Base-by-base conservation (phyloP, 2,113 vertebrate genomes). In the Anarhynchus alexandrinus region DNA sequence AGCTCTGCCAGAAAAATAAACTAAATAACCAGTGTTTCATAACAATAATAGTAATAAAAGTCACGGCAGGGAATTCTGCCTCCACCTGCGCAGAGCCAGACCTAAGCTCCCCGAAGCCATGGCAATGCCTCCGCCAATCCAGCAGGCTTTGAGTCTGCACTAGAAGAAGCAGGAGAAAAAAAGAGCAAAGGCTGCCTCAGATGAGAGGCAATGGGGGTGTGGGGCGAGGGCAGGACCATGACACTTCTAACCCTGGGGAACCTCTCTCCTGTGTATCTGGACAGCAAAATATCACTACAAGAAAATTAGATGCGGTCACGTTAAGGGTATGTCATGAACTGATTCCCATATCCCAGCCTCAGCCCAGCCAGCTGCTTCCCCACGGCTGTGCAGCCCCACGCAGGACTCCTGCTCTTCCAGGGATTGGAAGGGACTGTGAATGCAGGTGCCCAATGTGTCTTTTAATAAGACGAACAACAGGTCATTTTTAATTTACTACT, bases 301-400 rank as follows among this genome's bases (percentile, higher is more conserved):
- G 23, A 76, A 90, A 84, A 76, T 27, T 3, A 64, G 20, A 51
- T 61, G 36, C 43, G 59, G 13, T 64, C 29, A 45, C 11, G 20
- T 62, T 26, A 54, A 52, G 9, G 12, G 19, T 32, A 29, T 10
- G 14, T 51, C n/a, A 38, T 0, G 1, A 80, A 10, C n/a, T 34
- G 45, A 16, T 29, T 73, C 29, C 13, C 5, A 4, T 25, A 36
- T 23, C 22, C 42, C 21, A 23, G 49, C 49, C 49, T 51, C 49
- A 51, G 49, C 49, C 49, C 22, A 40, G 20, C 40, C 10, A 71
- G 17, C 14, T 76, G 15, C 17, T 74, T 73, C 30, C 34, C 20
- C 27, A 12, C 0, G 1, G 17, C 79, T 66, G 8, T 57, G 36
- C 1, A 1, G 34, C 18, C 36, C 51, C 42, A 51, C 3, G 2